Evolutionary conservation across 2,797 vertebrate genomes (phyloP).

Genomic region (Microctenopoma stevenorrisi): DNA sequence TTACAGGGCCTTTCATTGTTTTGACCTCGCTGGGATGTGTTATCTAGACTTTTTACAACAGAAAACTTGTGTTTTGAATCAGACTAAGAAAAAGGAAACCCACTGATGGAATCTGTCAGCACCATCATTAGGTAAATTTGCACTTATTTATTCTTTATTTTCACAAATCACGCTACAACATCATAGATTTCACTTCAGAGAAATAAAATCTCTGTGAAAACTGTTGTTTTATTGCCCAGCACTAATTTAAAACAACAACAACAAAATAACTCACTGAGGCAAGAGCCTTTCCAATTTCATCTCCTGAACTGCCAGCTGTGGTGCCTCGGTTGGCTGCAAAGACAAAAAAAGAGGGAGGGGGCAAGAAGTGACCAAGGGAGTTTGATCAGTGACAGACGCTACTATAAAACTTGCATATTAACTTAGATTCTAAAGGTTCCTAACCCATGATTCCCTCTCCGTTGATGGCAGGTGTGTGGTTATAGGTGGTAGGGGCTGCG

Average conservation of each 20-base stretch:
- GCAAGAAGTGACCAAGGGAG: slow-evolving; percentile 16
- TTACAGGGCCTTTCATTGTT: too few relatives aligned
- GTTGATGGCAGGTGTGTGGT: slow-evolving; percentile 92
- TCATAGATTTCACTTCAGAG: slow-evolving; percentile 14
- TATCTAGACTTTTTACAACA: background rate
- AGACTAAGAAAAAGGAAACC: slow-evolving; percentile 8
- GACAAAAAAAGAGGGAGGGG: slow-evolving; percentile 34
- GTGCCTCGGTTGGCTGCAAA: slow-evolving; percentile 89
- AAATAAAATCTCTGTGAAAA: slow-evolving; percentile 33
- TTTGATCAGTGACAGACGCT: slow-evolving; percentile 18
- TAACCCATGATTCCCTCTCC: slow-evolving; percentile 93
- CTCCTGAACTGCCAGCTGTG: slow-evolving; percentile 94
- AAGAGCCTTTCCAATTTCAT: slow-evolving; percentile 97
- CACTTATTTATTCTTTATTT: slow-evolving; percentile 12
- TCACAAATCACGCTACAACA: background rate
- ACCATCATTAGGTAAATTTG: slow-evolving; percentile 5
- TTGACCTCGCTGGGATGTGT: background rate
- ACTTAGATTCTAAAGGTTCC: background rate
- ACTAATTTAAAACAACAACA: slow-evolving; percentile 34
- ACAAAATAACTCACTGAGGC: slow-evolving; percentile 91
- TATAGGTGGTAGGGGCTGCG: slow-evolving; percentile 87
- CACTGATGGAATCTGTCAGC: background rate
- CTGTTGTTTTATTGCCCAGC: slow-evolving; percentile 43
- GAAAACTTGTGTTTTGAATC: background rate
- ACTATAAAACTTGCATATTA: slow-evolving; percentile 3